Evolutionary conservation across 2,888 invertebrate genomes (phyloP).

Genomic region (Cordilura impudica): DNA sequence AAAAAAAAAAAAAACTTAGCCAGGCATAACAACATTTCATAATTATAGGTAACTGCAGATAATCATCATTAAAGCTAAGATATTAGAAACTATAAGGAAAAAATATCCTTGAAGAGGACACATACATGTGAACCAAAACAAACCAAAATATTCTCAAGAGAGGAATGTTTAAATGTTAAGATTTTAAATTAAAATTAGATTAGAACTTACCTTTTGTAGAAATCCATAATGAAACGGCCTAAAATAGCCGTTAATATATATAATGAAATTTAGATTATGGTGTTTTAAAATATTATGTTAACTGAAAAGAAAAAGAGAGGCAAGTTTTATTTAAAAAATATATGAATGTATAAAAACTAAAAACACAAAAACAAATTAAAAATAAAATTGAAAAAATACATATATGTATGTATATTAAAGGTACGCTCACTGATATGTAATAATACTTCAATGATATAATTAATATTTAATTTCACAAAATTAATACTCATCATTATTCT

Average conservation of each 20-base stretch:
- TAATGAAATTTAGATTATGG: constrained; percentile 21
- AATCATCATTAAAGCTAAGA: constrained; percentile 42
- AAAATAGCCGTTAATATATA: constrained; percentile 64
- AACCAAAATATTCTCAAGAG: not conserved
- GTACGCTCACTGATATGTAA: no score
- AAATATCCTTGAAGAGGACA: not conserved
- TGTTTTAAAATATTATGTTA: constrained; percentile 36
- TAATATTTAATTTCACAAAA: no score
- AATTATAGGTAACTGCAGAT: constrained; percentile 55
- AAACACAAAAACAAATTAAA: constrained; percentile 48
- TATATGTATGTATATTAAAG: no score
- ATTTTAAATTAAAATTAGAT: not conserved
- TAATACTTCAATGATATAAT: no score
- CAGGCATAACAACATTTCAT: constrained; percentile 53
- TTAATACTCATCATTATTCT: no score
- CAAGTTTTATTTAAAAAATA: constrained; percentile 26
- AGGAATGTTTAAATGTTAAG: not conserved
- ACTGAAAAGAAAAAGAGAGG: constrained; percentile 63
- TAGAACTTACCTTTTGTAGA: constrained; percentile 69
- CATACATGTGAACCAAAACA: not conserved
- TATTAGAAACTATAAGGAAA: not conserved
- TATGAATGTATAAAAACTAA: constrained; percentile 34
- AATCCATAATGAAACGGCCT: constrained; percentile 74
- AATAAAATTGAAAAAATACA: not conserved
- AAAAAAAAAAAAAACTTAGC: constrained; percentile 36